Base-by-base conservation (phyloP, 1,140 invertebrate species). In the Cyclina sinensis region DNA sequence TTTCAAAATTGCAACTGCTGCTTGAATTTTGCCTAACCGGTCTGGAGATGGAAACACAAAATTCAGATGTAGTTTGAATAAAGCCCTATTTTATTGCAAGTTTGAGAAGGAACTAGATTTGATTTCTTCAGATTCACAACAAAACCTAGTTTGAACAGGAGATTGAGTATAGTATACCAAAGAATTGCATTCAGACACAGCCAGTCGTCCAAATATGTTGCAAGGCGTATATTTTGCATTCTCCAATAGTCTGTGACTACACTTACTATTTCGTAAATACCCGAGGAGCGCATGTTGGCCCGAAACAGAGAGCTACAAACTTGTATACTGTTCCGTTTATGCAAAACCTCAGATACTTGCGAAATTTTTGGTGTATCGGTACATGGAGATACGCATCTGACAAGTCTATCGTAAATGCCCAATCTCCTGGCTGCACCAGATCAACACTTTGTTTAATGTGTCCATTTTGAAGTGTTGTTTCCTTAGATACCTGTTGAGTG, bases 381-480 rank as follows among this genome's bases (percentile, higher is more conserved):
- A 84, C 51, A 39, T 84, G 81, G 3, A 70, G 12, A 73, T 84
- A 84, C 0, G 81, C 65, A 73, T 84, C 81, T 51, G 12, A 18
- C 21, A 70, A 14, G 32, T 84, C 59, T 73, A 84, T 32, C 21
- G 27, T 46, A 9, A 84, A 37, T 37, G 39, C 39, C 37, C 35
- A 84, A 51, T 84, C 62, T 46, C 43, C 81, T 84, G 5, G 12
- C 35, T 51, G 1, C 2, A 84, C 81, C 32, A 84, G 43, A 46
- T 68, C 37, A 84, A 21, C 1, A 84, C 81, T 48, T 68, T 46
- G 4, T 35, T 5, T 21, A 68, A 48, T 11, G 81, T 70, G 39
- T 84, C 81, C 65, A 84, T 84, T 30, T 84, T 84, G 81, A 84
- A 84, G 32, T 84, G 18, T 30, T 73, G 5, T 73, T 84, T 84